Evolutionary conservation across 2,888 invertebrate species (phyloP).

Genomic region (Cheilosia urbana): DNA sequence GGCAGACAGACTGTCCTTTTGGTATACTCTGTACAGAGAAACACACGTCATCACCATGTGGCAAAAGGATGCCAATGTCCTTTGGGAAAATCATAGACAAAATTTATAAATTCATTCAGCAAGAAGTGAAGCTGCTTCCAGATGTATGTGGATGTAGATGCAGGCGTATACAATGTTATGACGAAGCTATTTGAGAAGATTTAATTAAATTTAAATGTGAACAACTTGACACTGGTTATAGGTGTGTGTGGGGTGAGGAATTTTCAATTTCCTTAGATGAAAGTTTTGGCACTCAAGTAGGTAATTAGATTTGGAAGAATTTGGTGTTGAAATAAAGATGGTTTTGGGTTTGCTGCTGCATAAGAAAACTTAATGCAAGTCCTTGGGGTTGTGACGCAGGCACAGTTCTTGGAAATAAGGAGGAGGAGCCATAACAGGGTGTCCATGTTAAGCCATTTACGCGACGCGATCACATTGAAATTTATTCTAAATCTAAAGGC

Average conservation of each 20-base stretch:
- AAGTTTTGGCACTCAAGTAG: not conserved
- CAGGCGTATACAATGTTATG: constrained; percentile 7
- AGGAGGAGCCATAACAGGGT: too few relatives aligned
- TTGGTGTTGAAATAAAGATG: not conserved
- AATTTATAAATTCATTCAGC: constrained; percentile 10
- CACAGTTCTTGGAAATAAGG: too few relatives aligned
- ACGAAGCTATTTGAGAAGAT: constrained; percentile 51
- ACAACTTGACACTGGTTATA: not conserved
- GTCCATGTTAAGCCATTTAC: too few relatives aligned
- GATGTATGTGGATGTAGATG: not conserved
- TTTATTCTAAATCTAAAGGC: too few relatives aligned
- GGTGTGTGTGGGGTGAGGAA: not conserved
- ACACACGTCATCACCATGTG: not conserved
- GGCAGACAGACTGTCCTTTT: not conserved
- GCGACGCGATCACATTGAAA: too few relatives aligned
- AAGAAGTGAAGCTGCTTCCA: constrained; percentile 9
- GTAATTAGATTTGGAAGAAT: constrained; percentile 23
- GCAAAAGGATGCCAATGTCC: constrained; percentile 13
- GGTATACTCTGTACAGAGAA: not conserved
- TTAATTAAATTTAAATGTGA: constrained; percentile 67
- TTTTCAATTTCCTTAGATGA: constrained; percentile 22
- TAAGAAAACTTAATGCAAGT: not conserved
- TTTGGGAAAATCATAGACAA: constrained; percentile 11
- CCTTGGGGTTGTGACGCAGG: too few relatives aligned
- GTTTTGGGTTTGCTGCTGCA: not conserved